phyloP scores from a whole-genome alignment of 2,888 invertebrate species.

The Belgica antarctica region DNA sequence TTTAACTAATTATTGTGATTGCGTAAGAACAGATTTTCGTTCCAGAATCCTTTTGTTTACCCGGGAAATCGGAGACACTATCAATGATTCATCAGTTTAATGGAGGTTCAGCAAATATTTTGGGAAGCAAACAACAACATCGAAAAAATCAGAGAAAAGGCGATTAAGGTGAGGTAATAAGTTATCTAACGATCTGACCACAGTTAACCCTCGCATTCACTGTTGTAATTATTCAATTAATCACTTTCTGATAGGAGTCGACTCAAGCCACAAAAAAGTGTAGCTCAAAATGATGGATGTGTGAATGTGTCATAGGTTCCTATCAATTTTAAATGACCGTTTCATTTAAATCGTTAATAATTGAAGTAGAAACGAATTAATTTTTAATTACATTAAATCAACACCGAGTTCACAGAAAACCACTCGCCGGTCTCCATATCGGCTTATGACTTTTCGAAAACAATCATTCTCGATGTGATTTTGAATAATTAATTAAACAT shows the following conservation, averaged over 20 bases:
- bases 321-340: conserved; percentile 30
- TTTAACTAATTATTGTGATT: too few relatives aligned
- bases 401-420: not conserved
- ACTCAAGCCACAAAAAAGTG: not conserved
- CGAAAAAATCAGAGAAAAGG: too few relatives aligned
- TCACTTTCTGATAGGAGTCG: conserved; percentile 16
- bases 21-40: too few relatives aligned
- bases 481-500: conserved; percentile 33
- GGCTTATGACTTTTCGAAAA: conserved; percentile 25
- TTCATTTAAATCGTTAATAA: conserved; percentile 21
- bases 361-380: conserved; percentile 24
- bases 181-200: conserved; percentile 9
- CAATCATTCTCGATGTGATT: conserved; percentile 27
- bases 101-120: too few relatives aligned
- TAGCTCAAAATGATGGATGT: not conserved
- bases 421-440: not conserved
- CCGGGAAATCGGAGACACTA: too few relatives aligned
- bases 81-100: too few relatives aligned
- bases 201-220: conserved; percentile 11
- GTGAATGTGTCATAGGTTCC: not conserved
- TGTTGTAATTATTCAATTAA: conserved; percentile 21
- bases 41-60: too few relatives aligned
- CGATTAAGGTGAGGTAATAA: conserved; percentile 1
- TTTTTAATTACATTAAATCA: conserved; percentile 42
- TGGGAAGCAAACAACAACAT: too few relatives aligned